Base-by-base conservation (phyloP, 1,140 invertebrate genomes). In the Drosophila ogumai region DNA sequence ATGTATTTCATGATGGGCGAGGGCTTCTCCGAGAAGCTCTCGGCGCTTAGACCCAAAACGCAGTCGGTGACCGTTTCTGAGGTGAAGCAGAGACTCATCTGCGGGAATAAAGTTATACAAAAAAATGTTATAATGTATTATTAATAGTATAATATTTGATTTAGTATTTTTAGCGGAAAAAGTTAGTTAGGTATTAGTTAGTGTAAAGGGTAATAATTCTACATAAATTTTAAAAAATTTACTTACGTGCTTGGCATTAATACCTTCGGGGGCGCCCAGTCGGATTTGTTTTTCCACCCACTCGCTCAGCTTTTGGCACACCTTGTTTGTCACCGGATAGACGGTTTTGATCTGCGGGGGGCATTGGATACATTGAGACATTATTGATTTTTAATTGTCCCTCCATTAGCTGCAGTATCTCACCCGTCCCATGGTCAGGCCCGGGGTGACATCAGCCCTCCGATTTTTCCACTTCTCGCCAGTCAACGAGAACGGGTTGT, bases 391-490 rank as follows among this genome's bases (percentile, higher is more conserved):
- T 22, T 19, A 10, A 38, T 34, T 41, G 0, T 32, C 12, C 22
- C 7, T 36, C 19, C 6, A 25, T 7, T 6, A 10, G 12, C n/a
- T 10, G 22, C 10, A n/a, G 7, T 31, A 8, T 72, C 79, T 81
- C 44, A 87, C 84, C 40, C 91, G 78, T 76, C 92, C 87, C 8
- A 91, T 85, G 8, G 94, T 94, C 47, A 95, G 93, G 4, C 94
- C 93, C 9, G 94, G 94, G 31, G 94, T 94, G 15, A 95, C 88
- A 55, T 94, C 93, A 8, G 88, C 91, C 36, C 95, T 82, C 10
- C 93, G 92, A n/a, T 93, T 75, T 73, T 95, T 94, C 95, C 95
- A 95, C 43, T 81, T 67, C n/a, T 93, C 91, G 17, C 93, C 94
- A 12, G 77, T 79, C 32, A 92, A 56, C 4, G 91, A 43, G 60